These are phyloP conservation scores for Apodemia zela DNA, from an alignment of 2,888 invertebrate genomes.

Conservation along the genomic window DNA sequence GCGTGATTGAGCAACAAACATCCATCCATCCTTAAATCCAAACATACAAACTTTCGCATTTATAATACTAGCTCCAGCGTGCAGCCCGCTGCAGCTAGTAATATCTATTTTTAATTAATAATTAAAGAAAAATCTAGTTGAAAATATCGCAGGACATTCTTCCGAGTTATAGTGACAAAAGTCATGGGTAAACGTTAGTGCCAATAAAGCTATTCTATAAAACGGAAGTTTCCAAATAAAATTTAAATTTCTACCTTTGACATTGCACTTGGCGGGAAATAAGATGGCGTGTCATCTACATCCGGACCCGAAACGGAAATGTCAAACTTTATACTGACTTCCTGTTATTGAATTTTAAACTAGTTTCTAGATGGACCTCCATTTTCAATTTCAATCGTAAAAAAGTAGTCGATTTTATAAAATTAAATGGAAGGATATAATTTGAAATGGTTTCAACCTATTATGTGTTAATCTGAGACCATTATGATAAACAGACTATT, in stretches of 20 bases:
- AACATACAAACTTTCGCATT: too few species aligned
- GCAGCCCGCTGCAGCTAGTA: too few species aligned
- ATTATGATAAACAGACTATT: too few species aligned
- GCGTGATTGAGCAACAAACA: too few species aligned
- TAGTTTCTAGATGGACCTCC: conserved; percentile 30
- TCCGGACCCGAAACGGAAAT: conserved; percentile 31
- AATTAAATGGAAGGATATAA: neutral
- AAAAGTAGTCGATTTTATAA: conserved; percentile 1
- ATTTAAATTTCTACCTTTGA: conserved; percentile 23
- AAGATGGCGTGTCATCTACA: conserved; percentile 32
- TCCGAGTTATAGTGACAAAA: too few species aligned
- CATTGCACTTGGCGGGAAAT: conserved; percentile 27
- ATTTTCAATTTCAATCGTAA: conserved; percentile 28
- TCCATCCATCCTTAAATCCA: too few species aligned
- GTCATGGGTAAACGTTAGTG: neutral
- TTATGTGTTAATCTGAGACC: too few species aligned
- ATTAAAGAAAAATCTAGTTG: too few species aligned
- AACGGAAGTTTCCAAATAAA: neutral
- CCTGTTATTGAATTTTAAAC: conserved; percentile 35
- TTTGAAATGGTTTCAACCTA: too few species aligned
- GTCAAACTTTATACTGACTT: conserved; percentile 34
- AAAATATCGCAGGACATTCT: too few species aligned
- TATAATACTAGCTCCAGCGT: too few species aligned
- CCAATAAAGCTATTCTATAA: neutral
- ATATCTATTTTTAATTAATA: too few species aligned